Conservation (phyloP, 2,113 vertebrate genomes). For the Abramis brama region DNA sequence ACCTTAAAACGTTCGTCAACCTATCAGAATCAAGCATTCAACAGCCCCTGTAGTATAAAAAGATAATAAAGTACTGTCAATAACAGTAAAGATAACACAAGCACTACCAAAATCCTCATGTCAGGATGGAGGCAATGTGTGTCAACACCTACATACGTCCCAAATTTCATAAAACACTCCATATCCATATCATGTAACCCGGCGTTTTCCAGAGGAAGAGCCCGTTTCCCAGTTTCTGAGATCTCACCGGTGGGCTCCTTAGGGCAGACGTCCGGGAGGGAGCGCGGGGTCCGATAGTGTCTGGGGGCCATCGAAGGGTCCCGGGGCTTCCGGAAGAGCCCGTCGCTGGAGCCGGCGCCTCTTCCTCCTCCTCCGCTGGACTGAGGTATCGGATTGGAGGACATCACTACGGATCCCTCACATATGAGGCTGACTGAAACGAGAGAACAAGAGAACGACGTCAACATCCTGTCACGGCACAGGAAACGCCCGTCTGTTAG, state of each 20-base stretch:
- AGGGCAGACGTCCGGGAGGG: conserved; percentile 95
- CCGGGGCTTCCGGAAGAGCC: conserved; percentile 86
- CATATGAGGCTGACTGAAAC: conserved; percentile 74
- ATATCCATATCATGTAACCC: not conserved
- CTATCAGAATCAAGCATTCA: too few species aligned
- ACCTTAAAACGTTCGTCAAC: too few species aligned
- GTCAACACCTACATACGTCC: too few species aligned
- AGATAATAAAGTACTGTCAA: too few species aligned
- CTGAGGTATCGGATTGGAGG: conserved; percentile 89
- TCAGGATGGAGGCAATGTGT: too few species aligned
- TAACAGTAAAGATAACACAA: too few species aligned
- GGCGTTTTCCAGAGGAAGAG: not conserved
- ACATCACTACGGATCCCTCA: conserved; percentile 90
- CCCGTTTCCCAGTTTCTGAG: too few species aligned
- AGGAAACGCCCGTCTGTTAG: not conserved
- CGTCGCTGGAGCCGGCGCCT: conserved; percentile 79
- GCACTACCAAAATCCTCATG: too few species aligned
- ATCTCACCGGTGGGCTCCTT: conserved; percentile 89
- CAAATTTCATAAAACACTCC: too few species aligned
- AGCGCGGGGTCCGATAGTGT: conserved; percentile 77
- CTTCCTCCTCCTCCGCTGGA: conserved; percentile 72
- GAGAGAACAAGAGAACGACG: not conserved
- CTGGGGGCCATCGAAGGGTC: conserved; percentile 70
- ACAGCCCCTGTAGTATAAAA: too few species aligned
- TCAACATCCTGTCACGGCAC: not conserved